A percentile compares a stretch with the other conserved stretches of the same genome.
Conservation (phyloP, 2,888 invertebrate genomes). For the Gortyna flavago region DNA sequence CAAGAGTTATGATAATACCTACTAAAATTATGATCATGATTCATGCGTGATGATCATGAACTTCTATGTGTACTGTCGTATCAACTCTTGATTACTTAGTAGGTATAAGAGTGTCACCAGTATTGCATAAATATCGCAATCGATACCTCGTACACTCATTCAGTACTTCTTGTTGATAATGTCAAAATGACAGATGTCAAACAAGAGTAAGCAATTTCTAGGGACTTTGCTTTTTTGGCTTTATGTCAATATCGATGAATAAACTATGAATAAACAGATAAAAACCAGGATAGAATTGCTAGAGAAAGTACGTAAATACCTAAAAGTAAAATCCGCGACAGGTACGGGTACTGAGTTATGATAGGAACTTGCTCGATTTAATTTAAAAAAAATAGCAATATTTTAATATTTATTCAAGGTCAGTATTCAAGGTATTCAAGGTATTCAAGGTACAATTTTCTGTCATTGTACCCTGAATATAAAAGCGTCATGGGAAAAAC, state of each 20-base stretch:
- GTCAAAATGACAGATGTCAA: conserved; percentile 13
- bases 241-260: background rate
- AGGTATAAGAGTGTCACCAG: too few species aligned
- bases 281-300: background rate
- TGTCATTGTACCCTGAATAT: background rate
- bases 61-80: background rate
- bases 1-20: conserved; percentile 6
- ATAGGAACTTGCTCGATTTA: background rate
- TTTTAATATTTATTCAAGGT: background rate
- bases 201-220: conserved; percentile 1
- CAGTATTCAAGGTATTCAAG: too few species aligned
- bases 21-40: conserved; percentile 10
- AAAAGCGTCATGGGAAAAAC: background rate
- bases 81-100: background rate
- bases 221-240: too few species aligned
- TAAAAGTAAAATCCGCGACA: background rate
- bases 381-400: background rate
- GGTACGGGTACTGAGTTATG: too few species aligned
- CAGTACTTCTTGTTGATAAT: background rate
- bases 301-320: background rate
- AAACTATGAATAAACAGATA: background rate
- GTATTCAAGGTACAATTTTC: background rate
- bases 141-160: background rate
- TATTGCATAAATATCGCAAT: conserved; percentile 13
- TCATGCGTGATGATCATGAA: conserved; percentile 19